These are phyloP conservation scores for Nebria ingens DNA, from an alignment of 1,140 invertebrate species.

Conservation along the genomic window DNA sequence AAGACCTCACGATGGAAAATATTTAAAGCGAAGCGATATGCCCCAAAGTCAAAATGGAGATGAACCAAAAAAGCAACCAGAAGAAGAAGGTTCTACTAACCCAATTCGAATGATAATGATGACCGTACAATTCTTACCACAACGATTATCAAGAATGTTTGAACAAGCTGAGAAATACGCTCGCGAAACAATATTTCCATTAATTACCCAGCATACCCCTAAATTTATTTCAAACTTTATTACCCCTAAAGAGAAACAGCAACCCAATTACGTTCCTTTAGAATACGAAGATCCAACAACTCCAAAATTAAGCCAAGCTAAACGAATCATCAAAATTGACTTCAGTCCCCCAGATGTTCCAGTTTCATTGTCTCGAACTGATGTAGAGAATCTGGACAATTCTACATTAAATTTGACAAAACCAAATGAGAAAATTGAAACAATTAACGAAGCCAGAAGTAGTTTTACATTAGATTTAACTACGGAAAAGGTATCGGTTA, in stretches of 20 bases:
- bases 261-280: constrained; percentile 21
- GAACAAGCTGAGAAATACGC: constrained; percentile 72
- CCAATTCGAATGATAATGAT: constrained; percentile 34
- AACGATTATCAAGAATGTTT: constrained; percentile 61
- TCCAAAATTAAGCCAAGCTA: neutral
- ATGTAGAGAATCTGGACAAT: neutral
- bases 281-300: constrained; percentile 21
- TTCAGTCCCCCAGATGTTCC: neutral
- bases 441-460: neutral
- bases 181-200: constrained; percentile 55
- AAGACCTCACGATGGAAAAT: constrained; percentile 5
- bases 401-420: neutral
- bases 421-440: neutral
- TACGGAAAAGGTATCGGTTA: neutral
- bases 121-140: constrained; percentile 69
- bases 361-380: neutral
- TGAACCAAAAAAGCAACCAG: constrained; percentile 30
- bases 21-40: constrained; percentile 28
- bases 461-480: neutral
- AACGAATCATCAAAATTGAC: neutral
- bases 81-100: constrained; percentile 26
- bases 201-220: constrained; percentile 66
- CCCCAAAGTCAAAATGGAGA: constrained; percentile 18
- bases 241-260: constrained; percentile 15
- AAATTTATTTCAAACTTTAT: constrained; percentile 39